Evolutionary conservation across 2,888 invertebrate genomes (phyloP).

Genomic region (Marronus borbonicus): DNA sequence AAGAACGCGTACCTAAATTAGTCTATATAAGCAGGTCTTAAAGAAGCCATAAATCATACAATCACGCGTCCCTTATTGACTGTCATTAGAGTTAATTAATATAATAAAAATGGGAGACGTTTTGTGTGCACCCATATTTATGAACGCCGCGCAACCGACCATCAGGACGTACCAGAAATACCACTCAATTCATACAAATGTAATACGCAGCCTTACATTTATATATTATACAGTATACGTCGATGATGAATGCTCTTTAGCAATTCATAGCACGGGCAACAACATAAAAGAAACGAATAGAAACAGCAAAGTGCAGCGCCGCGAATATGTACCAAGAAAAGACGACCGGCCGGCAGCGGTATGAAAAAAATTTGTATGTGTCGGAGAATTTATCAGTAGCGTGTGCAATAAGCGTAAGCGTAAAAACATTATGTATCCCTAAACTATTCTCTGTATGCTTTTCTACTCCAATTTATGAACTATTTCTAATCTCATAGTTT

Average conservation of each 20-base stretch:
- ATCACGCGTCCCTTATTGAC: constrained; percentile 32
- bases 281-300: constrained; percentile 28
- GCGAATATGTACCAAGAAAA: constrained; percentile 1
- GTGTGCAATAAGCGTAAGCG: too few relatives aligned
- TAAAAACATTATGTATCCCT: too few relatives aligned
- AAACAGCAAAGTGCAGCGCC: constrained; percentile 17
- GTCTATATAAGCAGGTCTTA: constrained; percentile 8
- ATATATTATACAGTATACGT: constrained; percentile 52
- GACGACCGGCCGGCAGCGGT: constrained; percentile 3
- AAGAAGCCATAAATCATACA: constrained; percentile 25
- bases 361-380: constrained; percentile 51
- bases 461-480: too few relatives aligned
- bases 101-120: constrained; percentile 39
- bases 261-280: constrained; percentile 45
- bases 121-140: constrained; percentile 29
- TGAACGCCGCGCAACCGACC: not conserved
- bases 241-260: constrained; percentile 53
- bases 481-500: too few relatives aligned
- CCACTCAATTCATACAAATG: constrained; percentile 50
- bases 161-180: constrained; percentile 25
- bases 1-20: constrained; percentile 1
- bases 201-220: constrained; percentile 53
- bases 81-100: constrained; percentile 44
- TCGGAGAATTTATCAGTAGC: constrained; percentile 51
- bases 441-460: too few relatives aligned